Base-by-base conservation (phyloP, 2,113 vertebrate genomes). In the Neotoma lepida region DNA sequence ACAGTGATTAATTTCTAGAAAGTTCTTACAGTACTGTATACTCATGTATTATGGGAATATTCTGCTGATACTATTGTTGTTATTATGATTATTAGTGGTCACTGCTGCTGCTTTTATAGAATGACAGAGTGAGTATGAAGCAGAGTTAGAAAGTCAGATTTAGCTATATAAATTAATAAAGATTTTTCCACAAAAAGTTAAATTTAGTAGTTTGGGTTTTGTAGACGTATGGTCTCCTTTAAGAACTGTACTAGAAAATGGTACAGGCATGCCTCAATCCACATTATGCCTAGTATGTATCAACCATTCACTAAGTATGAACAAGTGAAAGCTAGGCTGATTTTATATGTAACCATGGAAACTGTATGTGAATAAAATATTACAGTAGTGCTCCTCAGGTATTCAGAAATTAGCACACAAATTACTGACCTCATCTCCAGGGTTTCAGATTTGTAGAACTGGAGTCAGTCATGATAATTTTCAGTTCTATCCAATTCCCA, bases 1-100 rank as follows among this genome's bases (percentile, higher is more conserved):
- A 89, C 66, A 97, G 77, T 33, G 64, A 9, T 26, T 95, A 80
- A 44, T 84, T 84, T 87, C 9, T 74, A 66, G 10, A 84, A 94
- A 84, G 63, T 78, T 26, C 14, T 77, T 78, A 26, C 12, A 80
- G 35, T 33, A 82, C 30, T 51, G 0, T 33, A 54, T 81, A 61
- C 44, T 81, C 68, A 58, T 92, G 33, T 76, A 88, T 51, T 91
- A 15, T 0, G 1, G 51, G 44, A 73, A n/a, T 51, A 33, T 92
- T 66, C 74, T 89, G 24, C 91, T 73, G 73, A 26, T 91, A 28
- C 13, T 95, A 10, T 61, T 85, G 44, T 63, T 74, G 6, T 76
- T 82, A 49, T 70, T 86, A 46, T 84, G 28, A 63, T 35, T 88
- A 20, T 88, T 94, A 44, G 61, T 74, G 39, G n/a, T 15, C 54